These are phyloP conservation scores for Drosophila baimaii DNA, from an alignment of 1,140 invertebrate species.

Conservation along the genomic window DNA sequence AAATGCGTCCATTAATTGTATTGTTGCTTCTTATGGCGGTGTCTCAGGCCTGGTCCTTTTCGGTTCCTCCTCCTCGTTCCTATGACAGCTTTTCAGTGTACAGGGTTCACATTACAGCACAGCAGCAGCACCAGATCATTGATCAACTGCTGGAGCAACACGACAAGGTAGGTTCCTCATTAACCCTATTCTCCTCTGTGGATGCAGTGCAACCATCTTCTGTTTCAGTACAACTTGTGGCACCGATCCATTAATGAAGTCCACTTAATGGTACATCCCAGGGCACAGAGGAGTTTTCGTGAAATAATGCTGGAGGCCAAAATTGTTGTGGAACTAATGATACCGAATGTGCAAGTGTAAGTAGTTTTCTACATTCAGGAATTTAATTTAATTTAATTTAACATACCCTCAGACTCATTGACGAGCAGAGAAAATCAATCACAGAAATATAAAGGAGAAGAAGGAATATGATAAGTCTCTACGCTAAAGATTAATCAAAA, in stretches of 20 bases:
- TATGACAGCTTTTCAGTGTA: slow-evolving; percentile 57
- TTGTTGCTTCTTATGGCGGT: slow-evolving; percentile 26
- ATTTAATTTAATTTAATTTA: not conserved
- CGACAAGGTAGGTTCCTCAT: slow-evolving; percentile 21
- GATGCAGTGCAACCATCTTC: not conserved
- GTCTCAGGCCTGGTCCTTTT: not conserved
- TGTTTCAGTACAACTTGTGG: slow-evolving; percentile 54
- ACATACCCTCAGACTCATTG: slow-evolving; percentile 15
- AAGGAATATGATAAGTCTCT: not conserved
- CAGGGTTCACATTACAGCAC: slow-evolving; percentile 15
- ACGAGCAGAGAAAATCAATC: not conserved
- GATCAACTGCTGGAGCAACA: slow-evolving; percentile 32
- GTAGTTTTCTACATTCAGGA: not conserved
- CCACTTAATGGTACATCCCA: slow-evolving; percentile 52
- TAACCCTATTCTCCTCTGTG: too few relatives aligned
- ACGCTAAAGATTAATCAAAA: not conserved
- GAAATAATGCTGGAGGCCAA: not conserved
- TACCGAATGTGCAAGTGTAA: slow-evolving; percentile 61
- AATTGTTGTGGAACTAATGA: slow-evolving; percentile 30
- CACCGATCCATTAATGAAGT: slow-evolving; percentile 6
- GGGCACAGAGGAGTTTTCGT: slow-evolving; percentile 12
- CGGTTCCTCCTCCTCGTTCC: slow-evolving; percentile 3
- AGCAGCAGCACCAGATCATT: slow-evolving; percentile 16
- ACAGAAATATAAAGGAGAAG: too few relatives aligned
- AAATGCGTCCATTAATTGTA: slow-evolving; percentile 26